These are phyloP conservation scores for Thalassarche chlororhynchos DNA, from an alignment of 2,113 vertebrate species.

Conservation along the genomic window DNA sequence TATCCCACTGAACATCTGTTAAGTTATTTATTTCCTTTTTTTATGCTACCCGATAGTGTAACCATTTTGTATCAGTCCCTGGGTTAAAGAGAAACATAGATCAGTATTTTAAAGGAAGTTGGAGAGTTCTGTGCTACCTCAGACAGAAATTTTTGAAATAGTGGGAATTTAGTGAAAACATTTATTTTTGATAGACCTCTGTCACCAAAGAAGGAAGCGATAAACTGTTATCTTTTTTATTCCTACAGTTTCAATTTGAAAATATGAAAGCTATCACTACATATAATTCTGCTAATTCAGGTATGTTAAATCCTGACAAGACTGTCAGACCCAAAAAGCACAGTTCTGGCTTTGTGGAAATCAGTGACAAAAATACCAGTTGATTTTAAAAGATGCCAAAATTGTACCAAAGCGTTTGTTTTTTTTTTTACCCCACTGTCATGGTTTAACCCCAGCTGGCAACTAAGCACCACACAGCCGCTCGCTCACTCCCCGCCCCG, in stretches of 20 bases:
- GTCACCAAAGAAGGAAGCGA: not conserved
- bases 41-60: not conserved
- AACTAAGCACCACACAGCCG: no score
- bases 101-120: not conserved
- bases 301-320: not conserved
- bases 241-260: not conserved
- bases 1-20: not conserved
- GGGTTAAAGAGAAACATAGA: not conserved
- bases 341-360: not conserved
- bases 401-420: not conserved
- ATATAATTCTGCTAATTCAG: not conserved
- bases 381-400: not conserved
- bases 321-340: not conserved
- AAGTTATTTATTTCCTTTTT: not conserved
- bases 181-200: not conserved
- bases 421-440: not conserved
- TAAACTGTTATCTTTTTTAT: not conserved
- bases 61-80: not conserved
- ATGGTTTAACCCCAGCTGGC: no score
- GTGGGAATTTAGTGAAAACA: not conserved
- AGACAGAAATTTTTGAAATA: not conserved
- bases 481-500: no score
- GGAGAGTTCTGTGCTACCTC: not conserved
- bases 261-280: not conserved
- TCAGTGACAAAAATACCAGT: not conserved